A percentile compares a stretch with the other conserved stretches of the same genome.
Conservation (phyloP, 2,888 invertebrate genomes). For the Brachynemurus nebulosus region DNA sequence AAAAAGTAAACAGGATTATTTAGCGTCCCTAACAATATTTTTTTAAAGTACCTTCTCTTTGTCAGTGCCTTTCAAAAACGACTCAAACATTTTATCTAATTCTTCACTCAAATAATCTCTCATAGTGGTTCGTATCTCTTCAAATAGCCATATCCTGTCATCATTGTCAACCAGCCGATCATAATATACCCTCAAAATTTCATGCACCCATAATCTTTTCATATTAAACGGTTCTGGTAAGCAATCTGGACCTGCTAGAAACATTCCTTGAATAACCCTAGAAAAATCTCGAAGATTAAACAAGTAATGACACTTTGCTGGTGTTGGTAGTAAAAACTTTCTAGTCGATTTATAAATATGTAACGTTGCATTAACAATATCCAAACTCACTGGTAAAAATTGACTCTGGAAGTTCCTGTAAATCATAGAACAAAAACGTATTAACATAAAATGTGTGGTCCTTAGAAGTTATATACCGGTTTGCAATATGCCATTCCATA, state of each 20-base stretch:
- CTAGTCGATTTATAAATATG: slow-evolving; percentile 76
- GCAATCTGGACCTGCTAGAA: slow-evolving; percentile 84
- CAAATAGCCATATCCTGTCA: slow-evolving; percentile 74
- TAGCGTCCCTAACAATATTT: neutral
- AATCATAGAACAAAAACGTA: neutral
- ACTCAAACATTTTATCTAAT: slow-evolving; percentile 54
- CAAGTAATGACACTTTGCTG: slow-evolving; percentile 85
- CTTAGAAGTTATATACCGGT: slow-evolving; percentile 46
- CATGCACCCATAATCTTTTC: slow-evolving; percentile 90
- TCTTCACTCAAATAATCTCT: slow-evolving; percentile 44
- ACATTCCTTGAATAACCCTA: slow-evolving; percentile 81
- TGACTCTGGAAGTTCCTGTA: no score
- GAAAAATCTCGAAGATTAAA: slow-evolving; percentile 92
- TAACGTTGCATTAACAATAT: slow-evolving; percentile 77
- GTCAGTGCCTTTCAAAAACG: slow-evolving; percentile 35
- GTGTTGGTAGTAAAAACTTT: slow-evolving; percentile 72
- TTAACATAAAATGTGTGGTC: neutral
- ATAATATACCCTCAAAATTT: slow-evolving; percentile 81
- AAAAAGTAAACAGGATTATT: slow-evolving; percentile 1
- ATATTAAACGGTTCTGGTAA: slow-evolving; percentile 72
- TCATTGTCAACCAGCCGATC: slow-evolving; percentile 76
- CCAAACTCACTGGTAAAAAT: no score
- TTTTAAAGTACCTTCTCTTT: neutral
- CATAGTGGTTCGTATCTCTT: slow-evolving; percentile 49
- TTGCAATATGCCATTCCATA: slow-evolving; percentile 88